Evolutionary conservation across 2,113 vertebrate genomes (phyloP).

Genomic region (Thunnus maccoyii): DNA sequence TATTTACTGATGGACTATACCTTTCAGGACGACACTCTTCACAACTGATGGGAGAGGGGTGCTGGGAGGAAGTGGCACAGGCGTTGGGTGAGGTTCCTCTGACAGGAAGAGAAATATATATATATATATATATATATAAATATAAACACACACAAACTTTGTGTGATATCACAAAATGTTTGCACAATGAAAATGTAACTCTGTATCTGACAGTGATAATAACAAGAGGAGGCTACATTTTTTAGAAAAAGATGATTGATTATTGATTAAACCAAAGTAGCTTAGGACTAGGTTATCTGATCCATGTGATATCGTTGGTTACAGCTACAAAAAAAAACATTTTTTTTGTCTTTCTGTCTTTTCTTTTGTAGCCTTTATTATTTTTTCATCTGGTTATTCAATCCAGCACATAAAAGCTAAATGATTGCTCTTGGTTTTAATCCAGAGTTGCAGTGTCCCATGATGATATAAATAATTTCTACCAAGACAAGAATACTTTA

Average conservation of each 20-base stretch:
- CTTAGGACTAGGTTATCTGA: too few species aligned
- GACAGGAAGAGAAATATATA: not conserved
- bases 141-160: too few species aligned
- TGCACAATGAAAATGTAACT: not conserved
- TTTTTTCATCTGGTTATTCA: not conserved
- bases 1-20: slow-evolving; percentile 19
- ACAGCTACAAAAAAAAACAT: too few species aligned
- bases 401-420: not conserved
- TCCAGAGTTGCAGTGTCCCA: not conserved
- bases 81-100: slow-evolving; percentile 50
- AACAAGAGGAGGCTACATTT: not conserved
- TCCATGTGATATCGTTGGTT: too few species aligned
- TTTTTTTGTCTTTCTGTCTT: too few species aligned
- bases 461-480: not conserved
- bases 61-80: not conserved
- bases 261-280: too few species aligned
- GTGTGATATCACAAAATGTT: too few species aligned
- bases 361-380: not conserved
- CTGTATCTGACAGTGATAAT: not conserved
- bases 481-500: too few species aligned
- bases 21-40: slow-evolving; percentile 58
- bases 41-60: not conserved
- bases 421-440: not conserved
- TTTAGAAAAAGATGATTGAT: not conserved
- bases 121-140: not conserved